These are phyloP conservation scores for Pipistrellus pygmaeus DNA, from an alignment of 2,797 vertebrate species.

Conservation along the genomic window DNA sequence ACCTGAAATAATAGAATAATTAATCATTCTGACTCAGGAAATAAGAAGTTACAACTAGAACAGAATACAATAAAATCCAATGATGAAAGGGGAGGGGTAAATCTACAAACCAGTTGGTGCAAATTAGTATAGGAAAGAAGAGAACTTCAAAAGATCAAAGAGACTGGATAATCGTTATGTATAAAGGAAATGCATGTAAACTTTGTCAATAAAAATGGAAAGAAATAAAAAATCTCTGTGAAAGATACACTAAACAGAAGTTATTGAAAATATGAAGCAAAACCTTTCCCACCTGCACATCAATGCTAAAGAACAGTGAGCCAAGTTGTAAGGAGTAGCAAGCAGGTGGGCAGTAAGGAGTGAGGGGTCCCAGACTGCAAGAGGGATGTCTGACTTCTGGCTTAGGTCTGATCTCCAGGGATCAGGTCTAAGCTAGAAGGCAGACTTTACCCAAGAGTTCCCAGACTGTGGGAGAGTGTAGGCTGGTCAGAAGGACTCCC, in stretches of 20 bases:
- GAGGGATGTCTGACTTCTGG: too few relatives aligned
- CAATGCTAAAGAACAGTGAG: too few relatives aligned
- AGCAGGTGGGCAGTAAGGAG: too few relatives aligned
- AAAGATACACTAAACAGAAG: not conserved
- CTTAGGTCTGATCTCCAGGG: too few relatives aligned
- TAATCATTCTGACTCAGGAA: not conserved
- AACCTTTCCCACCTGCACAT: not conserved
- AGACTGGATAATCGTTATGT: not conserved
- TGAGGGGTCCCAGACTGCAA: too few relatives aligned
- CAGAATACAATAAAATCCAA: not conserved
- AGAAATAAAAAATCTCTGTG: not conserved
- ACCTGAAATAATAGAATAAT: not conserved
- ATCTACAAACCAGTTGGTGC: not conserved
- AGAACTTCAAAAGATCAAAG: not conserved
- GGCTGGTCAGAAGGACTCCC: too few relatives aligned
- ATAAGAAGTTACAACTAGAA: not conserved
- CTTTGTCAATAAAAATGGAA: not conserved
- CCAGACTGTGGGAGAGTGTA: too few relatives aligned
- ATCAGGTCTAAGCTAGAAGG: too few relatives aligned
- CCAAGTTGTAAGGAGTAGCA: too few relatives aligned
- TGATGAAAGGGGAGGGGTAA: not conserved
- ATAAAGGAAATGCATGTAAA: not conserved
- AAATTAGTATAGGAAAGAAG: not conserved
- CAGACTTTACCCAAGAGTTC: too few relatives aligned
- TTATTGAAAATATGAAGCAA: not conserved